A percentile compares a stretch with the other conserved stretches of the same genome.
These are phyloP conservation scores for Eristalis intricaria DNA, from an alignment of 2,888 invertebrate genomes.

Conservation along the genomic window DNA sequence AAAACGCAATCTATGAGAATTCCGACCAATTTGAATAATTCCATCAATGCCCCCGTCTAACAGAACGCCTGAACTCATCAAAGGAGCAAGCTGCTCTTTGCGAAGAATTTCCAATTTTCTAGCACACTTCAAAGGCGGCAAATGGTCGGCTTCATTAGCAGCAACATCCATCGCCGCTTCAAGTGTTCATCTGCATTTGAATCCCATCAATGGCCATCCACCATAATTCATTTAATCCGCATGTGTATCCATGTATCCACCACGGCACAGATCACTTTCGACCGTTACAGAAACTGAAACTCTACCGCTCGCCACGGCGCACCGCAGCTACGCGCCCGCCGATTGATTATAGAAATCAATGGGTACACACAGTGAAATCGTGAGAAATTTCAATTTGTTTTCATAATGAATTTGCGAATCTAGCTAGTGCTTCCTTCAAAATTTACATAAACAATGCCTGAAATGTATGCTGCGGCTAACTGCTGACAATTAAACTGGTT, in stretches of 20 bases:
- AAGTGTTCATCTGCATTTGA: no score
- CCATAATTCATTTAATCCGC: neutral
- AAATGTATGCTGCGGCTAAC: constrained; percentile 49
- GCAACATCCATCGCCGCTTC: no score
- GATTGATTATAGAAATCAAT: constrained; percentile 14
- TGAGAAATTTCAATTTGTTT: constrained; percentile 30
- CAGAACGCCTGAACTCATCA: no score
- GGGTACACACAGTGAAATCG: constrained; percentile 53
- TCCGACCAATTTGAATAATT: no score
- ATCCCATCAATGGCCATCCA: neutral
- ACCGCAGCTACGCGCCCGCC: constrained; percentile 2
- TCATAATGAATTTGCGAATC: constrained; percentile 46
- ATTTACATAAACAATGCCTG: constrained; percentile 58
- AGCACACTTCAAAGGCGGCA: no score
- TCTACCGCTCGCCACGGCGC: constrained; percentile 17
- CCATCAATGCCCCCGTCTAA: no score
- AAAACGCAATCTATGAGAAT: no score
- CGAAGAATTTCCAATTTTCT: no score
- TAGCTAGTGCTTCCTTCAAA: constrained; percentile 44
- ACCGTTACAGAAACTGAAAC: constrained; percentile 43
- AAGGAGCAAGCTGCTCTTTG: no score
- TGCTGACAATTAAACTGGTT: constrained; percentile 46
- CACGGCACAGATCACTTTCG: constrained; percentile 26
- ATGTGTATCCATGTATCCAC: neutral
- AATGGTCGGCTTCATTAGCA: no score